Base-by-base conservation (phyloP, 2,113 vertebrate genomes). In the Steatornis caripensis region DNA sequence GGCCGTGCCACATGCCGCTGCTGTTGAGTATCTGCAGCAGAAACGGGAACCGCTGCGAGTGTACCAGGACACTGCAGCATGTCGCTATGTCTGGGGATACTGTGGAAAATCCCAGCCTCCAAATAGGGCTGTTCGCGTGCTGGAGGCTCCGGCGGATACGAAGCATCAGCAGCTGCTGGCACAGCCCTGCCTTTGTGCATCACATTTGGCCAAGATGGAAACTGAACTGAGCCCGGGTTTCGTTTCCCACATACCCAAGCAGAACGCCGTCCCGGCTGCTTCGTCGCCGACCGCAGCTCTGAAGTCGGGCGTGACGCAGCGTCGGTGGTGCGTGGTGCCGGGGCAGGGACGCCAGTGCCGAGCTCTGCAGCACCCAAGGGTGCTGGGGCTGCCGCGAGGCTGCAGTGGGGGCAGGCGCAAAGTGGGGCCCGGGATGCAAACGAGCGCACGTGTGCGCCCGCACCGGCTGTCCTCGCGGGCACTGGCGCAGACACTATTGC, bases 21-120 rank as follows among this genome's bases (percentile, higher is more conserved):
- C 84, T 58, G 78, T 19, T 58, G 80, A 74, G 90, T 4, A 27
- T 77, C 97, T 96, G 96, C 96, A 94, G 95, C 88, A 93, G 90
- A 11, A 72, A 27, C 10, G 1, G 68, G 58, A 71, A 81, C 51
- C n/a, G 48, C 93, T 78, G 89, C 3, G 11, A 93, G 85, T 43
- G 95, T 85, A 95, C 85, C 96, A 89, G 97, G 96, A 93, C 93
- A 92, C 95, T 96, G 97, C 97, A 97, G 96, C 92, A 29, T 90
- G 97, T 95, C 93, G 51, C 92, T 92, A 16, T 93, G 96, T 89
- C 92, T 86, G 89, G 90, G 97, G 95, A 94, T 80, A 84, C 64
- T 94, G 79, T 97, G 96, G 96, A 96, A 96, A 96, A 96, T 95
- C 96, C 96, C 96, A 95, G 96, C 82, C 80, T 94, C 88, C 34